Evolutionary conservation across 2,888 invertebrate species (phyloP).

Genomic region (Cynaeus angustus): DNA sequence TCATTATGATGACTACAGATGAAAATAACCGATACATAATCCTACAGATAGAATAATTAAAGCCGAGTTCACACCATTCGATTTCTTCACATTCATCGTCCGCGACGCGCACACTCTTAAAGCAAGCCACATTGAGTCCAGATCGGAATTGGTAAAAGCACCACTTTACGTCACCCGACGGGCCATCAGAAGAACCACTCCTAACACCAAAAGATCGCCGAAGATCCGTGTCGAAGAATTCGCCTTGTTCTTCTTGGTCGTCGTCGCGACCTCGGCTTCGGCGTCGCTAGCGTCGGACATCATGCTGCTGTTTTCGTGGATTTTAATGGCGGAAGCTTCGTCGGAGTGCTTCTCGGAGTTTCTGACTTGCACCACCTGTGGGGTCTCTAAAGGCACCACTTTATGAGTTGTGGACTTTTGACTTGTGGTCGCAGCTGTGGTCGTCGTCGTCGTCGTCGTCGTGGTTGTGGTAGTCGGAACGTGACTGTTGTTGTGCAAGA

Average conservation of each 20-base stretch:
- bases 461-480: constrained; percentile 86
- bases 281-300: constrained; percentile 60
- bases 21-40: constrained; percentile 40
- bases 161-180: constrained; percentile 57
- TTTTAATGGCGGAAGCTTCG: constrained; percentile 54
- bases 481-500: constrained; percentile 81
- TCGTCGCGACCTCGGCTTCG: constrained; percentile 64
- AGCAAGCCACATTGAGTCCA: constrained; percentile 38
- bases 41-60: constrained; percentile 33
- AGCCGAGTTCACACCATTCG: constrained; percentile 29
- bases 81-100: constrained; percentile 16
- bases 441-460: constrained; percentile 73
- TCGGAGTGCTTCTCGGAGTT: constrained; percentile 48
- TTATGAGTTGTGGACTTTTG: constrained; percentile 75
- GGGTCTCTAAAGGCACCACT: constrained; percentile 64
- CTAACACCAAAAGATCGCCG: constrained; percentile 36
- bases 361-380: constrained; percentile 23
- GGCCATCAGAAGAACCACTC: constrained; percentile 48
- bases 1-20: constrained; percentile 40
- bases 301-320: constrained; percentile 71
- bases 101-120: constrained; percentile 37
- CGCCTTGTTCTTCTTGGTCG: constrained; percentile 64
- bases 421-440: constrained; percentile 71
- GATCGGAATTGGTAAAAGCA: neutral
- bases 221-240: constrained; percentile 31